A percentile compares a stretch with the other conserved stretches of the same genome.
phyloP scores from a whole-genome alignment of 2,888 invertebrate species.

The Andrena dorsata region DNA sequence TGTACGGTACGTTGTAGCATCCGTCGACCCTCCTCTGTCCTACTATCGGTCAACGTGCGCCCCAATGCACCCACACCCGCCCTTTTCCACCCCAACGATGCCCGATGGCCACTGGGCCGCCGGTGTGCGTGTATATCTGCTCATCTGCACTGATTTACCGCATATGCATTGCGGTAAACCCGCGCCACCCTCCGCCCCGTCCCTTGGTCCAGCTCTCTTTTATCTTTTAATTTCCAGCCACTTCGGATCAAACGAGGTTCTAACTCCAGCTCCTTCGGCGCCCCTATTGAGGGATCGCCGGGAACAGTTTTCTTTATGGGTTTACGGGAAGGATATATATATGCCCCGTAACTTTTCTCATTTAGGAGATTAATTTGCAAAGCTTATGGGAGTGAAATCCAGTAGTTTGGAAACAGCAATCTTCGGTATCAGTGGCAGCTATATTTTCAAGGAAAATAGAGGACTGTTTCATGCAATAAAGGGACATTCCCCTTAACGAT shows the following conservation, averaged over 20 bases:
- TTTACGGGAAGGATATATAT: no score
- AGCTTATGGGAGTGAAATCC: no score
- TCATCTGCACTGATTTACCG: slow-evolving; percentile 79
- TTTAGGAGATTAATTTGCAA: no score
- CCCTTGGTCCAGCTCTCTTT: background rate
- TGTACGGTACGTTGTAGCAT: slow-evolving; percentile 63
- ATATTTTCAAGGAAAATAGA: no score
- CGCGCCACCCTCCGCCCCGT: background rate
- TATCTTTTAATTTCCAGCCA: background rate
- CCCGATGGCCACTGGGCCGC: slow-evolving; percentile 68
- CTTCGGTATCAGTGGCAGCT: no score
- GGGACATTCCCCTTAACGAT: no score
- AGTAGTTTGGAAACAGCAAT: no score
- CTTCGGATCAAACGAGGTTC: background rate
- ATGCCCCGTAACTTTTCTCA: no score
- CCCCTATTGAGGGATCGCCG: background rate
- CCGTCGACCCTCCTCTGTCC: slow-evolving; percentile 45
- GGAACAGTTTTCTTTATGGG: no score
- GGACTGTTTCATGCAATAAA: no score
- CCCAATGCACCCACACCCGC: slow-evolving; percentile 57
- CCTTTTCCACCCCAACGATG: slow-evolving; percentile 63
- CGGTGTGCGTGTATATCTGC: slow-evolving; percentile 67
- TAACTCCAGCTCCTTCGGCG: no score
- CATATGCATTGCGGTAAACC: slow-evolving; percentile 74
- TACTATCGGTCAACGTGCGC: slow-evolving; percentile 53